These are phyloP conservation scores for Ophion costatus DNA, from an alignment of 2,888 invertebrate species.

Conservation along the genomic window DNA sequence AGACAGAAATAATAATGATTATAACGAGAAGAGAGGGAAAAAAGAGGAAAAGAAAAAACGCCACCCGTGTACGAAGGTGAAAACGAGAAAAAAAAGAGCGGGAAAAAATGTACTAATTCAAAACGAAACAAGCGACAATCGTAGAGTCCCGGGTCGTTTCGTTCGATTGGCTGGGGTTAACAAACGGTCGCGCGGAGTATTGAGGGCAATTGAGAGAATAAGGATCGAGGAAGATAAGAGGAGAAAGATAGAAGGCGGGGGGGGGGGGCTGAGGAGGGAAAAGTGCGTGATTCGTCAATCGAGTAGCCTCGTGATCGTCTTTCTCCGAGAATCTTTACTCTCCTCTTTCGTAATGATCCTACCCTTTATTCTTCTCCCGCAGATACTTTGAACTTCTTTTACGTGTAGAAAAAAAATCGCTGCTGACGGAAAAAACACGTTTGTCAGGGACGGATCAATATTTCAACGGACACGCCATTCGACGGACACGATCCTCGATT, in stretches of 20 bases:
- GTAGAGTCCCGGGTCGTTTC: constrained; percentile 12
- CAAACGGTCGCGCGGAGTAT: constrained; percentile 46
- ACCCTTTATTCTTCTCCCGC: background rate
- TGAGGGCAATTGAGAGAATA: constrained; percentile 33
- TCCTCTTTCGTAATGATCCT: background rate
- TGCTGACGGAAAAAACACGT: constrained; percentile 60
- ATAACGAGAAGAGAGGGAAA: background rate
- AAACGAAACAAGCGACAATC: constrained; percentile 26
- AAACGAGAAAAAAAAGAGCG: constrained; percentile 21
- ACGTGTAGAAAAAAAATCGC: background rate
- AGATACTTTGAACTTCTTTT: background rate
- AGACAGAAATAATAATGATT: constrained; percentile 10
- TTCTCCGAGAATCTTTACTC: constrained; percentile 6
- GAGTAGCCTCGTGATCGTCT: constrained; percentile 34
- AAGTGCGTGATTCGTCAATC: constrained; percentile 29
- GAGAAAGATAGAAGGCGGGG: background rate
- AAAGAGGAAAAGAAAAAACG: background rate
- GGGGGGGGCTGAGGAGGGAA: background rate
- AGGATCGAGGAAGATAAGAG: constrained; percentile 35
- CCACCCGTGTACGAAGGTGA: background rate
- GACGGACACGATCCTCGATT: constrained; percentile 56
- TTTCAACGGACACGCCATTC: constrained; percentile 66
- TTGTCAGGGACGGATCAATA: constrained; percentile 67
- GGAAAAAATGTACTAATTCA: constrained; percentile 22
- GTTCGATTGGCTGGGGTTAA: constrained; percentile 55